Base-by-base conservation (phyloP, 92 coral and sea anemone species). In the Epizoanthus ramosus region DNA sequence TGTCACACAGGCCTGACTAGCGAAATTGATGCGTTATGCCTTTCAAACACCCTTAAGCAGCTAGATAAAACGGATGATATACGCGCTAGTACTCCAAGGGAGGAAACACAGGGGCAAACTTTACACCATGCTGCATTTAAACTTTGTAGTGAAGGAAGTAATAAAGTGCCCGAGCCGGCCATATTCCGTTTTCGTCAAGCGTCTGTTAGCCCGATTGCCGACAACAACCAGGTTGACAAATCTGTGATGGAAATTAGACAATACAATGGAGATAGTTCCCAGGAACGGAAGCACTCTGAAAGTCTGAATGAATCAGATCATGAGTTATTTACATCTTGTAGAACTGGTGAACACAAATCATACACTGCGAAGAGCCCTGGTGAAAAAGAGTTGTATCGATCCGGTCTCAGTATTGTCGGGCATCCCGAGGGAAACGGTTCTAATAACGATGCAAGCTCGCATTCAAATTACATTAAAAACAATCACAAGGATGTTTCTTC, bases 1-100 rank as follows among this genome's bases (percentile, higher is more conserved):
- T 69, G 86, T 23, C 94, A 91, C 77, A 90, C 98, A 6, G 98
- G 98, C 15, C 87, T 97, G 31, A 97, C 99, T 33, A 37, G 85
- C 18, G 98, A 92, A 21, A 87, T 97, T 5, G 93, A 91, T 15
- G 85, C 84, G 10, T 41, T 93, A 13, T 70, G 83, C 12, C 85
- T 93, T 16, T 12, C 82, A 21, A 33, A 37, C 39, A 53, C 65
- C 50, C 57, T 63, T 16, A 74, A 57, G 64, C 63, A 13, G 79
- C 21, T 74, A 15, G 15, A 56, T 63, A 19, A 22, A 24, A 14
- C 71, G 8, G 82, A 77, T 6, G 25, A 60, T 10, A 57, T 77
- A 6, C 82, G 82, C 31, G 85, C 65, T 8, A 80, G 61, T n/a
- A 63, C 83, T 0, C 82, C 82, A 7, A 77, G 71, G 8, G 58